A percentile compares a stretch with the other conserved stretches of the same genome.
phyloP scores from a whole-genome alignment of 2,113 vertebrate genomes.

The Callaeas wilsoni region DNA sequence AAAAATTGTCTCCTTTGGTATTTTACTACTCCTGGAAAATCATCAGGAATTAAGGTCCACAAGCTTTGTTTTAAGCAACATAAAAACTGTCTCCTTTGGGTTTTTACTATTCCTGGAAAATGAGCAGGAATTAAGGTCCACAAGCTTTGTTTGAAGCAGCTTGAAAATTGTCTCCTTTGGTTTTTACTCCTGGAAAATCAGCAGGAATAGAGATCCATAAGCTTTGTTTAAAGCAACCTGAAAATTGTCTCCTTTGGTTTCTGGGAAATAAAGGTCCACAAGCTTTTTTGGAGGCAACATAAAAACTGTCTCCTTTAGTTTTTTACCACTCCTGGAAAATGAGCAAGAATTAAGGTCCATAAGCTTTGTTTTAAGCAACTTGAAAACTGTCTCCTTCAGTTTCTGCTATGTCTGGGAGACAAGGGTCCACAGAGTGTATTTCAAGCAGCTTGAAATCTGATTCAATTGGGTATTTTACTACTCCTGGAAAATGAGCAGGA shows the following conservation, averaged over 20 bases:
- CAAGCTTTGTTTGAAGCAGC: neutral
- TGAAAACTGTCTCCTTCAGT: too few species aligned
- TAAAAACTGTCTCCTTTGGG: neutral
- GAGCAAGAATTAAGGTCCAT: neutral
- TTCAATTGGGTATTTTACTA: too few species aligned
- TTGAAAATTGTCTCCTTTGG: neutral
- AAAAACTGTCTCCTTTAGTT: neutral
- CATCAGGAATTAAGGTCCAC: neutral
- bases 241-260: neutral
- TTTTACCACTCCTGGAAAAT: neutral
- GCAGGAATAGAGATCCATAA: neutral
- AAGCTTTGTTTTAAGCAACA: neutral
- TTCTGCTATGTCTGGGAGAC: too few species aligned
- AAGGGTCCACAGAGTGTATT: too few species aligned
- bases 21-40: neutral
- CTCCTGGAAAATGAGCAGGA: too few species aligned
- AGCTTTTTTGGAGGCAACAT: neutral
- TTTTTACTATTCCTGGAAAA: neutral
- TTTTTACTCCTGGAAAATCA: neutral
- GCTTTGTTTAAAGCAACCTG: neutral
- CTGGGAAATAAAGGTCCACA: neutral
- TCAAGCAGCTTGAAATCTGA: too few species aligned
- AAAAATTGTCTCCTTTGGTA: neutral
- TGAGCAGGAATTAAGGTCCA: rapidly evolving
- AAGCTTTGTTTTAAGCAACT: neutral